Evolutionary conservation across 30 jellyfish, hydroid and myxozoan genomes (phyloP).

Genomic region (Sanderia malayensis): DNA sequence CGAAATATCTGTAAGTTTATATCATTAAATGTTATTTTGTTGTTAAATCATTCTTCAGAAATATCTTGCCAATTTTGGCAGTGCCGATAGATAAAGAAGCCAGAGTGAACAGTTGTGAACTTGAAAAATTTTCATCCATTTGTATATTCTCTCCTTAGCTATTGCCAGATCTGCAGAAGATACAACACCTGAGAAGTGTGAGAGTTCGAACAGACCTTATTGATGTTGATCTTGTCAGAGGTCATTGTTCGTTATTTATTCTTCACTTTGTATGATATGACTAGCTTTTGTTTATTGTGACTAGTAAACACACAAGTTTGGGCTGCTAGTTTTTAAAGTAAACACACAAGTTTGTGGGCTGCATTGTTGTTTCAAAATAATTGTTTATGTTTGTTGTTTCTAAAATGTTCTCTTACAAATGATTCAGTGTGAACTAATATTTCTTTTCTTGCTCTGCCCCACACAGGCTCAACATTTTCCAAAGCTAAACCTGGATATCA

Average conservation of each 20-base stretch:
- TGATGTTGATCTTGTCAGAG: conserved; percentile 97
- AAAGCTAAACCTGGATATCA: conserved; percentile 98
- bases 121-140: too few species aligned
- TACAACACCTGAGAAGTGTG: conserved; percentile 72
- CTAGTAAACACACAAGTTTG: too few species aligned
- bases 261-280: background rate
- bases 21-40: too few species aligned
- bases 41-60: too few species aligned
- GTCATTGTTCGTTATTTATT: conserved; percentile 32
- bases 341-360: background rate
- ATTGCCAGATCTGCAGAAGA: conserved; percentile 65
- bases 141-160: conserved; percentile 56
- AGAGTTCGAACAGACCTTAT: conserved; percentile 86
- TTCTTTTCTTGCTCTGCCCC: too few species aligned
- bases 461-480: conserved; percentile 96
- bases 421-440: too few species aligned
- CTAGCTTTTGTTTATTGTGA: too few species aligned
- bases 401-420: too few species aligned
- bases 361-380: background rate
- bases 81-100: too few species aligned
- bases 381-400: background rate
- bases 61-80: too few species aligned
- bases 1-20: conserved; percentile 74
- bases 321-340: too few species aligned
- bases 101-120: too few species aligned